These are phyloP conservation scores for Pseudeuparius sepicola DNA, from an alignment of 2,888 invertebrate genomes.

Conservation along the genomic window DNA sequence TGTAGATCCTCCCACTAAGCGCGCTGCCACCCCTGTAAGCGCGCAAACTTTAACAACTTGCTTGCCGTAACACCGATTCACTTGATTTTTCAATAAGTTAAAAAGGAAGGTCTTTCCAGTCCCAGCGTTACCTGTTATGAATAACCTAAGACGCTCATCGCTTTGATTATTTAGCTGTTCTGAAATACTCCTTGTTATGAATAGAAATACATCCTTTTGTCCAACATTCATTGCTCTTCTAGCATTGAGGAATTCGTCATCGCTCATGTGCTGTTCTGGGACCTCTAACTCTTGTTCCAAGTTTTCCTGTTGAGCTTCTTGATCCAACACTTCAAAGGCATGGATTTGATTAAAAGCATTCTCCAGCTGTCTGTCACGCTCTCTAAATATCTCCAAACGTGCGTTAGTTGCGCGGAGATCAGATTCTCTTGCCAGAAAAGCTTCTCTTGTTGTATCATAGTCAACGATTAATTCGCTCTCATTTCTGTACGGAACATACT, in stretches of 20 bases:
- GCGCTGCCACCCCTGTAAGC: too few relatives aligned
- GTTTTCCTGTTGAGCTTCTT: conserved; percentile 5
- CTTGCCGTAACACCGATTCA: too few relatives aligned
- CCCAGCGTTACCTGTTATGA: conserved; percentile 7
- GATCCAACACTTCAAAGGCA: conserved; percentile 9
- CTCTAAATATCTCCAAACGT: conserved; percentile 4
- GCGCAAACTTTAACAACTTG: too few relatives aligned
- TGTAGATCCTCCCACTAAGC: too few relatives aligned
- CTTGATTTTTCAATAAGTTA: too few relatives aligned
- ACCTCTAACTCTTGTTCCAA: conserved; percentile 6
- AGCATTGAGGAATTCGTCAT: conserved; percentile 7
- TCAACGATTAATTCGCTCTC: conserved; percentile 8
- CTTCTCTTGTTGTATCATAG: conserved; percentile 3
- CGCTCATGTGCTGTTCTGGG: conserved; percentile 6
- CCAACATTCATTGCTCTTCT: conserved; percentile 8
- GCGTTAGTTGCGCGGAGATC: background rate
- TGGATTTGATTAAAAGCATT: conserved; percentile 10
- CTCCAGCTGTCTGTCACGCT: conserved; percentile 9
- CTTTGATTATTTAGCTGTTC: conserved; percentile 6
- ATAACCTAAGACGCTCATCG: background rate
- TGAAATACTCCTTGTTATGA: conserved; percentile 9
- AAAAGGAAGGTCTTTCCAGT: too few relatives aligned
- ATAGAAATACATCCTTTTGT: conserved; percentile 5
- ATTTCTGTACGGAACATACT: conserved; percentile 8
- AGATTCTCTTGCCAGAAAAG: conserved; percentile 8